phyloP scores from a whole-genome alignment of 2,888 invertebrate species.

The Oligia latruncula region DNA sequence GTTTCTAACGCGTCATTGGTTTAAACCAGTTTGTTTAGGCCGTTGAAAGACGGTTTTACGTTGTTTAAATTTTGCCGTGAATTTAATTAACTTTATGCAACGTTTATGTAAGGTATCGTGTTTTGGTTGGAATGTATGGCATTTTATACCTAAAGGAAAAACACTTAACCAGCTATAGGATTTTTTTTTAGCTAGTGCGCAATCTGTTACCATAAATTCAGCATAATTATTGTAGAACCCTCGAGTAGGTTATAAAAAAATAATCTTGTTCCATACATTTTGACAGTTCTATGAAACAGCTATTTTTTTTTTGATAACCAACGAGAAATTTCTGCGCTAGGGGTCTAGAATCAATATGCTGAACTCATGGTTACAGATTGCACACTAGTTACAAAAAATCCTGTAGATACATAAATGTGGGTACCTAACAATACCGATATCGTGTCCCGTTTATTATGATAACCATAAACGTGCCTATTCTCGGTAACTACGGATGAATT shows the following conservation, averaged over 20 bases:
- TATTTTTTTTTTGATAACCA: too few relatives aligned
- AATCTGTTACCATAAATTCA: too few relatives aligned
- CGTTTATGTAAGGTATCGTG: background rate
- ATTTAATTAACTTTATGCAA: background rate
- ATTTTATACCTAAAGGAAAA: background rate
- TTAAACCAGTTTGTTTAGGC: background rate
- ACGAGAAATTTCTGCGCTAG: too few relatives aligned
- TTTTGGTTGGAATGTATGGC: background rate
- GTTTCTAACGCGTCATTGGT: background rate
- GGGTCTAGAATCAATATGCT: too few relatives aligned
- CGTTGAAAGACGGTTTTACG: slow-evolving; percentile 2
- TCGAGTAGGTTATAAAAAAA: too few relatives aligned
- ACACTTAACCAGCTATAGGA: too few relatives aligned
- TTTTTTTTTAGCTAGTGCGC: too few relatives aligned
- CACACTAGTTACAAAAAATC: too few relatives aligned
- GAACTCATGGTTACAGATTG: too few relatives aligned
- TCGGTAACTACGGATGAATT: slow-evolving; percentile 4
- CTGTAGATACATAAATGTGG: background rate
- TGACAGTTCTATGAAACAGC: too few relatives aligned
- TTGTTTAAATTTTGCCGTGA: background rate
- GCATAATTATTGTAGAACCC: too few relatives aligned
- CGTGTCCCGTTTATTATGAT: slow-evolving; percentile 17
- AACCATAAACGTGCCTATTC: slow-evolving; percentile 16
- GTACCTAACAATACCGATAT: background rate
- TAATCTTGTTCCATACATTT: too few relatives aligned